These are phyloP conservation scores for Macrotus californicus DNA, from an alignment of 2,113 vertebrate genomes.

Conservation along the genomic window DNA sequence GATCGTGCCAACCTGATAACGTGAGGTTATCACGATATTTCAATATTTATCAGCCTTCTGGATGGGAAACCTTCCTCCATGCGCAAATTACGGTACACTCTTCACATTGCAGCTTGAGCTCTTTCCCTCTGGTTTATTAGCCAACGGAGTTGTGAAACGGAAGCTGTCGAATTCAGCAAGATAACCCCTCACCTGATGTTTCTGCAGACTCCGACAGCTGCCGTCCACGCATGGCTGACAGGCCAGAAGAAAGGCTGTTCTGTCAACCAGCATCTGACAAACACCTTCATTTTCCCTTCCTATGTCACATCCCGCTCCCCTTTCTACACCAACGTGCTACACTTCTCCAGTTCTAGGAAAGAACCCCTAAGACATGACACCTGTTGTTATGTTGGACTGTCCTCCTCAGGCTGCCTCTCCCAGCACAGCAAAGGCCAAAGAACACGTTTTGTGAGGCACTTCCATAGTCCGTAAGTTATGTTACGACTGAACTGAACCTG, in stretches of 20 bases:
- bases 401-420: neutral
- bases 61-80: neutral
- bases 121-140: neutral
- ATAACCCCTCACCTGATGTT: neutral
- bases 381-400: neutral
- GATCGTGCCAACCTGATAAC: neutral
- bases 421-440: neutral
- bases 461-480: neutral
- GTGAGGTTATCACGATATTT: neutral
- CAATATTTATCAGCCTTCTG: neutral
- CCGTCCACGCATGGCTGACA: neutral
- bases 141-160: neutral
- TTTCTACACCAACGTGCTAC: neutral
- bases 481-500: neutral
- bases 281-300: neutral
- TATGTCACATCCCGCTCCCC: neutral
- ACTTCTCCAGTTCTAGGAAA: neutral
- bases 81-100: neutral
- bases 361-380: neutral
- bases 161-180: neutral
- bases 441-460: neutral
- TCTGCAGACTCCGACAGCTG: neutral
- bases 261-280: neutral
- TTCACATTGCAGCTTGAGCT: neutral
- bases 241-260: neutral